Base-by-base conservation (phyloP, 2,888 invertebrate species). In the Pristionchus maxplancki region DNA sequence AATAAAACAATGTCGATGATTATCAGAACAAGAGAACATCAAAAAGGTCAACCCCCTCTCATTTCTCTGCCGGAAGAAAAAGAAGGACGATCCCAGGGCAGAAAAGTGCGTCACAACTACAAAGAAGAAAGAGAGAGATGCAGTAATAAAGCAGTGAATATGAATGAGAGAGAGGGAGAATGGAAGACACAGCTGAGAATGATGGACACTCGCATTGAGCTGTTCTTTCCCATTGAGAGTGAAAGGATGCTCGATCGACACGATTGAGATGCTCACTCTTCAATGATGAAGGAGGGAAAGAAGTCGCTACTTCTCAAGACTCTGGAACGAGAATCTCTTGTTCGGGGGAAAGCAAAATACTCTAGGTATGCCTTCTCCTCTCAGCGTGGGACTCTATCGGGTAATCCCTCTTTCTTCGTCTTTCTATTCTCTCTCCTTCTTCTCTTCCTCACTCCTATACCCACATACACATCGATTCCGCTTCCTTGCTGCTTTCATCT, bases 11-110 rank as follows among this genome's bases (percentile, higher is more conserved):
- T 31, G 34, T 2, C 31, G 67, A 67, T 8, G 31, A 31, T 28
- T 13, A 20, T 67, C 13, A 44, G n/a, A 48, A 78, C 1, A 24
- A 11, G 13, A 1, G 78, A n/a, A 78, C 44, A 40, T 48, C 24
- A 8, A 17, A 44, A 78, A 48, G 44, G 40, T 44, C 48, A n/a
- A 17, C 2, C 78, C 44, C n/a, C 67, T 13, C 67, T 17, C 85
- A 86, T 62, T 67, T 58, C 50, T 62, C 40, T 88, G 89, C 64
- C 81, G 87, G 89, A 89, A 87, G 88, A 74, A 83, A 50, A 86
- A 84, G 87, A 58, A 89, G 89, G 89, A 88, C 88, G 89, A 88
- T 71, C 20, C 88, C 86, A 88, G 89, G 88, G 88, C 84, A 64
- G 85, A 44, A n/a, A 85, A 88, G 50, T n/a, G 37, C 48, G 50